These are phyloP conservation scores for Eretmochelys imbricata DNA, from an alignment of 2,113 vertebrate genomes.

Conservation along the genomic window DNA sequence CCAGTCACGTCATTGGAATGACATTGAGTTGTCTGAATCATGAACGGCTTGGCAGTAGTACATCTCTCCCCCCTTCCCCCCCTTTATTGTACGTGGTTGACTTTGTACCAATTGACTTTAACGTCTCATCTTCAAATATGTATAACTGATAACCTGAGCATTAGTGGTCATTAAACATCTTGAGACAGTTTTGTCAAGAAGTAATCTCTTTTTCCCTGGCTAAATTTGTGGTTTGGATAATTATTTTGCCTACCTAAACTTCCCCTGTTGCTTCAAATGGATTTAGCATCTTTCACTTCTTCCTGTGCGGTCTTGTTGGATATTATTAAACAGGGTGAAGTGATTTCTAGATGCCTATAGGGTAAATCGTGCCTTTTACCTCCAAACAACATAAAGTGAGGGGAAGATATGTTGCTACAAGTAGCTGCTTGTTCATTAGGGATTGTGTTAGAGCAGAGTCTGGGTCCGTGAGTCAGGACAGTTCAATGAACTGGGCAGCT, in stretches of 20 bases:
- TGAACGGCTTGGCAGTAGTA: not conserved
- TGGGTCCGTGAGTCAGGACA: not conserved
- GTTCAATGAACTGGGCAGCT: not conserved
- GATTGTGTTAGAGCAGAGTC: not conserved
- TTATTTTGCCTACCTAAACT: not conserved
- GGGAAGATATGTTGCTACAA: not conserved
- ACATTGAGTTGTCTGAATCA: not conserved
- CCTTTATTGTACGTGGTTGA: not conserved
- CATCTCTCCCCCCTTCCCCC: rapidly evolving
- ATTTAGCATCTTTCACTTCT: not conserved
- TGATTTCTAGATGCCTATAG: not conserved
- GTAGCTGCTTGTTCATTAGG: not conserved
- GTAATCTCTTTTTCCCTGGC: not conserved
- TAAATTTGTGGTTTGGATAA: not conserved
- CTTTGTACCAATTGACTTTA: not conserved
- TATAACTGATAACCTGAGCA: not conserved
- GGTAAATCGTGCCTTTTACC: not conserved
- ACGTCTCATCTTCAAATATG: not conserved
- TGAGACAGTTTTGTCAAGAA: not conserved
- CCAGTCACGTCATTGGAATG: not conserved
- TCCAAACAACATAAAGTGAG: not conserved
- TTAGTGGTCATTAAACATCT: not conserved
- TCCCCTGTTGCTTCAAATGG: not conserved
- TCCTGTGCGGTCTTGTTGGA: not conserved
- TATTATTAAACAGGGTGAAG: not conserved